Percentiles rank a stretch among this genome's conserved stretches.
Conservation (phyloP, 2,888 invertebrate genomes). For the Synanthedon formicaeformis region DNA sequence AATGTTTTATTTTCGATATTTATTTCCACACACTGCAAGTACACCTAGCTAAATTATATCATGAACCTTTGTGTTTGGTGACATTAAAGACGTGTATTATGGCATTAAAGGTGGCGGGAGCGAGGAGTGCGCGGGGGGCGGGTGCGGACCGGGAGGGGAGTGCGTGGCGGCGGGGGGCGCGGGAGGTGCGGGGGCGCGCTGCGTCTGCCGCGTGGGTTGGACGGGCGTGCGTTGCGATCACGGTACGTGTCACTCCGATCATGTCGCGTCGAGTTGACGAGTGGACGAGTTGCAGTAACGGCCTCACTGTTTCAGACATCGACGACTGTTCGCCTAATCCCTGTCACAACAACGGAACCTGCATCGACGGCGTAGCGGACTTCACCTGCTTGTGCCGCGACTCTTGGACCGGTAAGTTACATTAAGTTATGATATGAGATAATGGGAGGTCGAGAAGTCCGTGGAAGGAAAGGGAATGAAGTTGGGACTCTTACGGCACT, state of each 20-base stretch:
- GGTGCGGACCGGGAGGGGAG: slow-evolving; percentile 14
- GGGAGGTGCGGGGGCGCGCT: slow-evolving; percentile 71
- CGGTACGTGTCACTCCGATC: slow-evolving; percentile 8
- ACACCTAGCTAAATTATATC: too few relatives aligned
- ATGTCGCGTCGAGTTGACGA: too few relatives aligned
- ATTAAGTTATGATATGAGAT: not conserved
- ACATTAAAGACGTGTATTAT: too few relatives aligned
- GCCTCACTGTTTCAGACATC: slow-evolving; percentile 65
- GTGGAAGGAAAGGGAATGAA: too few relatives aligned
- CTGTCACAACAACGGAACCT: slow-evolving; percentile 83
- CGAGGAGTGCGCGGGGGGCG: slow-evolving; percentile 6
- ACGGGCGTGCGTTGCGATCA: slow-evolving; percentile 77
- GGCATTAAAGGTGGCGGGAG: too few relatives aligned
- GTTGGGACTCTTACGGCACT: too few relatives aligned
- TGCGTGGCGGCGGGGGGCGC: slow-evolving; percentile 9
- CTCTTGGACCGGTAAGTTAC: slow-evolving; percentile 77
- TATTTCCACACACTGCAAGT: too few relatives aligned
- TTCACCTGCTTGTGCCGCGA: slow-evolving; percentile 81
- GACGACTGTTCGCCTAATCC: slow-evolving; percentile 81
- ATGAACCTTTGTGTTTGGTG: too few relatives aligned
- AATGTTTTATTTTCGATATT: too few relatives aligned
- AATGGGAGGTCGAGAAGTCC: too few relatives aligned
- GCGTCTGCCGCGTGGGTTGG: slow-evolving; percentile 60
- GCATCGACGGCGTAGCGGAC: slow-evolving; percentile 79
- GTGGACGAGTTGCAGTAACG: too few relatives aligned